Base-by-base conservation (phyloP, 2,888 invertebrate species). In the Anoplius nigerrimus region DNA sequence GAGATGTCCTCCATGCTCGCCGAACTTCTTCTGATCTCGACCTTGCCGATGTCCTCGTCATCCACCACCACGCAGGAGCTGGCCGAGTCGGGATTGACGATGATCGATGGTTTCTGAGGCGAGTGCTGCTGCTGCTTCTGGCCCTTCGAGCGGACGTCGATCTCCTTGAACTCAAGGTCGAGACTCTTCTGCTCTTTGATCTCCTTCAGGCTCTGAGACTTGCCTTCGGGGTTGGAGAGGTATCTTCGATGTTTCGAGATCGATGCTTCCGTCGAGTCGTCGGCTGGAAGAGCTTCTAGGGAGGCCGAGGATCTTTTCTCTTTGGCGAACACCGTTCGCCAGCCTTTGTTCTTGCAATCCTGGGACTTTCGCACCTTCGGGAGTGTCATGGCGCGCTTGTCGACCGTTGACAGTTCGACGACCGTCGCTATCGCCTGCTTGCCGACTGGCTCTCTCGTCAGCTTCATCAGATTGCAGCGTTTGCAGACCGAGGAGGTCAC, bases 1-100 rank as follows among this genome's bases (percentile, higher is more conserved):
- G 88, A 87, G 60, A 88, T 88, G 61, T 88, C 88, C 63, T 88
- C 88, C 88, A 88, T 88, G 59, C 88, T 88, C 2, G 88, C 88
- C 2, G 88, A 88, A 62, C 88, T 88, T 22, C 88, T 77, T 48
- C 88, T 76, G 18, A 88, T 88, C 69, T 87, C 88, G 5, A 88
- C 78, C 64, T 87, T 87, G 0, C 82, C 84, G 15, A 82, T 74
- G 24, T 81, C 80, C 34, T 82, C 83, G 20, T 79, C 79, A 11
- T 82, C 76, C 3, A 80, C 69, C 13, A 81, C 74, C 43, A 73
- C 78, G 2, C 83, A 83, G 48, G 56, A 43, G 2, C 59, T 53
- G 18, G 63, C 54, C 8, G 42, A 34, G 13, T 78, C 78, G 5
- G 70, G 73, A 72, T 87, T 83, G 0, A 87, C 84, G 8, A 84